Evolutionary conservation across 2,113 vertebrate species (phyloP).

Genomic region (Zapornia atra): DNA sequence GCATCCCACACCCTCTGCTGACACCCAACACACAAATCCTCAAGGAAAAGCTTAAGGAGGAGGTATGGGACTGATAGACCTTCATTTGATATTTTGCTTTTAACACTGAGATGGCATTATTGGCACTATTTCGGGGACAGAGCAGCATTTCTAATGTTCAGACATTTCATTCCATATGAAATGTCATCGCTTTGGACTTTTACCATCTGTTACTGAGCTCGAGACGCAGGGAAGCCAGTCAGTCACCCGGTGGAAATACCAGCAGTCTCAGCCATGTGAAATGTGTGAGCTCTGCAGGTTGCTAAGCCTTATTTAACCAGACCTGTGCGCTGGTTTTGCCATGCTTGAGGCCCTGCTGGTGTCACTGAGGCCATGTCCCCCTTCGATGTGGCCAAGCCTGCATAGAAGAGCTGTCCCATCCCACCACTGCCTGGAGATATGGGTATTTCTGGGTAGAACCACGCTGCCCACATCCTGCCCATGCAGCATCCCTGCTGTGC

Average conservation of each 20-base stretch:
- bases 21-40: background rate
- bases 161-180: background rate
- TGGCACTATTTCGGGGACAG: background rate
- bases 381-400: background rate
- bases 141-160: background rate
- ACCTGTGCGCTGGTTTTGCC: fast-evolving
- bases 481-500: fast-evolving
- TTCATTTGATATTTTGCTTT: background rate
- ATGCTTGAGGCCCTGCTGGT: fast-evolving
- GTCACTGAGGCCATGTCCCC: background rate
- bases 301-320: background rate
- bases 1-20: background rate
- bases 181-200: background rate
- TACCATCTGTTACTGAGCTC: background rate
- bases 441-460: background rate
- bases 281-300: background rate
- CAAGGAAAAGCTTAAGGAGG: background rate
- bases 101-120: background rate
- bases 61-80: background rate
- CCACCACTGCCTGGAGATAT: fast-evolving
- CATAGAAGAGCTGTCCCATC: background rate
- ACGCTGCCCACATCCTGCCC: background rate
- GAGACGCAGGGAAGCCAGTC: background rate
- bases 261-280: background rate
- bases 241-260: background rate